Evolutionary conservation across 2,888 invertebrate genomes (phyloP), one percentile per base, ranked within the genome.

Genomic region (Marronus borbonicus): DNA sequence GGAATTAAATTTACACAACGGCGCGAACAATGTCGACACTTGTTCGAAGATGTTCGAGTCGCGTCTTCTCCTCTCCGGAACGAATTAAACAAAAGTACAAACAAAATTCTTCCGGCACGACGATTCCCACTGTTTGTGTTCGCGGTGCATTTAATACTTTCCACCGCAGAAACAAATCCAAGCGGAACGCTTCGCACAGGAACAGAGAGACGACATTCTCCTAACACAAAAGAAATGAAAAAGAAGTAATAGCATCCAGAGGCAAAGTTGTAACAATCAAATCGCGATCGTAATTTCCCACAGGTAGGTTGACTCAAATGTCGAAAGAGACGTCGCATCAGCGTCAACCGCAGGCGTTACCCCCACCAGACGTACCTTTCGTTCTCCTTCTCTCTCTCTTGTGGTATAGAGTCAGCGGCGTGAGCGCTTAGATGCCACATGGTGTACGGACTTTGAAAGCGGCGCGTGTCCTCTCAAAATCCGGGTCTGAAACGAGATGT

Each of bases 271-370:
- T 80, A 82, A 84, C 83, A 84, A 84, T 83, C 84, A 83, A 82
- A 83, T 81, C 80, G 79, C 80, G 80, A 79, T 81, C 81, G 81
- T 81, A 84, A 84, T 85, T 86, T 86, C 85, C 85, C 86, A 86
- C 86, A 86, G 86, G 86, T 86, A 85, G 85, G 82, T 83, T 80
- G 84, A 83, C 84, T 85, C 84, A 85, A 85, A 85, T 83, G 84
- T 84, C 84, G 85, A 83, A 84, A 81, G 83, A 82, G 82, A 83
- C 82, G 81, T 82, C 81, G 83, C 83, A 85, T 84, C 85, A 84
- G 84, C 85, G 85, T 84, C 85, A 85, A 85, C 86, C 86, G 84
- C 85, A 86, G 85, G 85, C 85, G 85, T 84, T 81, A 81, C 79
- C 80, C 81, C 69, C 77, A 58, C 50, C 68, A 81, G 81, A 78